Evolutionary conservation across 1,140 invertebrate species (phyloP), one percentile per base, ranked within the genome.

Genomic region (Euglossa dilemma): DNA sequence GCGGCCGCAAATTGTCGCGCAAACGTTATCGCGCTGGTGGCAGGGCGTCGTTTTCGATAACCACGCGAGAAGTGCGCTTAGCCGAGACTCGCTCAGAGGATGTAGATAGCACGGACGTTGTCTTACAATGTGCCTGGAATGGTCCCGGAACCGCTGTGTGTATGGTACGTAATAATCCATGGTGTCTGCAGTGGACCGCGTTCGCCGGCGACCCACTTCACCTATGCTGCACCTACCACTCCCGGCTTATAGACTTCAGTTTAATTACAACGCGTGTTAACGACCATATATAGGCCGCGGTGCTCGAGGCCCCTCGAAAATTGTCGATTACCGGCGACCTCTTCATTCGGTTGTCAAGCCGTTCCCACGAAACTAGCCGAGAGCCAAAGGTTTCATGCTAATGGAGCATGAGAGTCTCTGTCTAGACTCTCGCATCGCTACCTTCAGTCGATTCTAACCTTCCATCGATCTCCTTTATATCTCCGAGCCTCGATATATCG

Each of bases 231-330:
- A 85, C 23, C 80, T 83, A 66, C 76, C 75, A 87, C 66, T 71
- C 82, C 76, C 61, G 67, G 88, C 50, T 85, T 89, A 80, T 89
- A 89, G 87, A 89, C 80, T 86, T 64, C 56, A 70, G 76, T 82
- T 89, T 89, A 89, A 89, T 88, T 89, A 89, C 87, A 86, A 86
- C 81, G 73, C 71, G 64, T 80, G 80, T 76, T 80, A 88, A 87
- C 83, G 71, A 76, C 54, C 28, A 25, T 88, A 81, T 70, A 73
- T 81, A 88, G 80, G 73, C 85, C 70, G n/a, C 9, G 25, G 47
- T n/a, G 59, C 63, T 72, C 25, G 20, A 63, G 64, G 16, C 70
- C 36, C 9, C 78, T 84, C 63, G 61, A 59, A 81, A 83, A 88
- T 89, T 74, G 77, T 88, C 82, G 78, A 87, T 87, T 72, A 70